Percentiles rank a stretch among this genome's conserved stretches.
These are phyloP conservation scores for Rallus limicola DNA, from an alignment of 2,113 vertebrate species.

Conservation along the genomic window DNA sequence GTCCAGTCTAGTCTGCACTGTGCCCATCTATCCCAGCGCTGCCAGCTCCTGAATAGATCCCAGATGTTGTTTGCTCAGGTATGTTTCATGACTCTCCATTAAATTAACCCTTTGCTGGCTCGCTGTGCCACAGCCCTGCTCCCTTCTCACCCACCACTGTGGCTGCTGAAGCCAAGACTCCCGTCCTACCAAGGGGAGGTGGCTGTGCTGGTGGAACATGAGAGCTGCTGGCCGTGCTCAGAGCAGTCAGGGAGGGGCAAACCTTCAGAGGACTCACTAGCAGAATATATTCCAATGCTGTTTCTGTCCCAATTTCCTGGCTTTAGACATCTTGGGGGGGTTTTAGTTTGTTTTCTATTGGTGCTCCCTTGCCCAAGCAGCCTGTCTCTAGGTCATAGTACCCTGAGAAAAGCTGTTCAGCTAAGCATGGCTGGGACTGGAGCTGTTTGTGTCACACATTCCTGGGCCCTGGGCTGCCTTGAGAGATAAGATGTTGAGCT, in stretches of 20 bases:
- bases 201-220: neutral
- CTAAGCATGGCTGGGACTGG: neutral
- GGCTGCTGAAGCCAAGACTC: neutral
- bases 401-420: neutral
- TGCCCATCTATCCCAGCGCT: neutral
- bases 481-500: neutral
- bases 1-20: neutral
- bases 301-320: neutral
- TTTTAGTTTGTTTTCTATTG: neutral
- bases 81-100: neutral
- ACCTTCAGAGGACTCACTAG: neutral
- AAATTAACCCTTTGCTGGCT: neutral
- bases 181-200: neutral
- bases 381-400: neutral
- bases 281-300: neutral
- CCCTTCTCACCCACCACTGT: neutral
- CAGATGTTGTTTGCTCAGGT: conserved; percentile 46
- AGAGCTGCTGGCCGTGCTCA: neutral
- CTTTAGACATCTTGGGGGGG: neutral
- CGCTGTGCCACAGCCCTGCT: neutral
- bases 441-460: neutral
- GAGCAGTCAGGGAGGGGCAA: neutral
- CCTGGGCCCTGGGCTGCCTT: neutral
- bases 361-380: neutral
- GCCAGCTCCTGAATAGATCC: neutral